Percentiles rank a stretch among this genome's conserved stretches.
Evolutionary conservation across 2,113 vertebrate species (phyloP).

Genomic region (Ceratotherium simum): DNA sequence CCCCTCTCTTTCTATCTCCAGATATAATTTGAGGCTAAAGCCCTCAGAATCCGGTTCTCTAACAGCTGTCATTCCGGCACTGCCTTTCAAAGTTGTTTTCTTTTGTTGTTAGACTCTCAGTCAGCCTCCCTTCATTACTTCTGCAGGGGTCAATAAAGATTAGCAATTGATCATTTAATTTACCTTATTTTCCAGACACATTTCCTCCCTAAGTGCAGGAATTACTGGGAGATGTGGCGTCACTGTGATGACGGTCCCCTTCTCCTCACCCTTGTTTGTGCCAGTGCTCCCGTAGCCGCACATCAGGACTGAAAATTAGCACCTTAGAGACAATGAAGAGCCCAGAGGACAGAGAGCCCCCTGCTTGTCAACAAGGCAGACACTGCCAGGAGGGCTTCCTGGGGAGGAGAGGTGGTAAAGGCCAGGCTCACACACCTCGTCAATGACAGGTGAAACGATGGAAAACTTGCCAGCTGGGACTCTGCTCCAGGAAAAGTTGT

Average conservation of each 20-base stretch:
- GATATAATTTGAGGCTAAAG: not conserved
- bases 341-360: not conserved
- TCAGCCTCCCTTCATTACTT: not conserved
- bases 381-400: fast-evolving
- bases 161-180: not conserved
- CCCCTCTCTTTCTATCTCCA: not conserved
- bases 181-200: not conserved
- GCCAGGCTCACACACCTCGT: not conserved
- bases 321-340: not conserved
- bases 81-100: not conserved
- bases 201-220: not conserved
- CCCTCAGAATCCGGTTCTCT: not conserved
- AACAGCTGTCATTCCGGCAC: too few species aligned
- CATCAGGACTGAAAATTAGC: too few species aligned
- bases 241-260: too few species aligned
- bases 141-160: not conserved
- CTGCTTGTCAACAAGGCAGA: not conserved
- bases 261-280: not conserved
- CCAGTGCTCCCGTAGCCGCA: not conserved
- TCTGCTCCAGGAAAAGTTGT: not conserved
- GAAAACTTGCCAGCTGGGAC: not conserved
- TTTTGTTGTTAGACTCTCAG: not conserved
- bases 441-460: too few species aligned
- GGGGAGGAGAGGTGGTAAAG: not conserved
- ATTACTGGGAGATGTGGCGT: not conserved